Evolutionary conservation across 2,888 invertebrate species (phyloP).

Genomic region (Chloroclysta siterata): DNA sequence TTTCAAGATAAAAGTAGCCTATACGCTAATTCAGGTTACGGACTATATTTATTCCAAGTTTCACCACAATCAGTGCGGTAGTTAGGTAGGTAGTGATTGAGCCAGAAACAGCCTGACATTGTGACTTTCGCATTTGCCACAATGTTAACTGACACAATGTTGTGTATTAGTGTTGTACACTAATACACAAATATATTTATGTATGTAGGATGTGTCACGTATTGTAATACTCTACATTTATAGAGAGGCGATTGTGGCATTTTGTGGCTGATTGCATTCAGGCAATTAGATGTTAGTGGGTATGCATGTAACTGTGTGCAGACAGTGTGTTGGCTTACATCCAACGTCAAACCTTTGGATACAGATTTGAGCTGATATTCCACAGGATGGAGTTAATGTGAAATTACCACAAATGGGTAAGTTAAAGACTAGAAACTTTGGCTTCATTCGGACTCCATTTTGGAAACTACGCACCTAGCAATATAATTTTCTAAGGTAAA

Average conservation of each 20-base stretch:
- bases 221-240: not conserved
- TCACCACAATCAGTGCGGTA: too few relatives aligned
- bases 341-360: slow-evolving; percentile 26
- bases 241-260: not conserved
- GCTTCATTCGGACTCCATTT: not conserved
- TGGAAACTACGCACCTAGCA: not conserved
- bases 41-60: too few relatives aligned
- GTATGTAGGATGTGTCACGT: too few relatives aligned
- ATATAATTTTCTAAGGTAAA: not conserved
- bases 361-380: slow-evolving; percentile 16
- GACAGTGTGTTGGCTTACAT: slow-evolving; percentile 24
- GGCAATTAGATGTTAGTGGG: slow-evolving; percentile 23
- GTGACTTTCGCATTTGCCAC: too few relatives aligned
- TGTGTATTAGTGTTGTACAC: too few relatives aligned
- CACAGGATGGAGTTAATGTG: slow-evolving; percentile 11
- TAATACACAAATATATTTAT: too few relatives aligned
- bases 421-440: not conserved
- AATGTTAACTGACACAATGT: too few relatives aligned
- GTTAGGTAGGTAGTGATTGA: too few relatives aligned
- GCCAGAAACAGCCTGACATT: too few relatives aligned
- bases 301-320: slow-evolving; percentile 22
- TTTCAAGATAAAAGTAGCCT: too few relatives aligned
- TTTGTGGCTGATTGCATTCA: slow-evolving; percentile 23
- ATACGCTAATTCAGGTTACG: too few relatives aligned
- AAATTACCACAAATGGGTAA: not conserved